Evolutionary conservation across 2,113 vertebrate genomes (phyloP).

Genomic region (Crotophaga sulcirostris): DNA sequence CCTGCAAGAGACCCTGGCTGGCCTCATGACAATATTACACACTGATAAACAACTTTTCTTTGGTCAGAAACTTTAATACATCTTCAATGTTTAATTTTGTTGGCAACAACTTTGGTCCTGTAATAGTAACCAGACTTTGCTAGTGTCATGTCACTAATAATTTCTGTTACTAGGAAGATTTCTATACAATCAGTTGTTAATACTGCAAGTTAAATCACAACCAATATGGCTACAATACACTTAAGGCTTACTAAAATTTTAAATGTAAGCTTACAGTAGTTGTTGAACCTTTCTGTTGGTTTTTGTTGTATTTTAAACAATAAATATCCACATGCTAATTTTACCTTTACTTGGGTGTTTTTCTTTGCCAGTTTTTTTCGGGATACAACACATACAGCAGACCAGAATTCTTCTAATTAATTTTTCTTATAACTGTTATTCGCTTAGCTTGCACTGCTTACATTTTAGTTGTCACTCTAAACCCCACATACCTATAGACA

Average conservation of each 20-base stretch:
- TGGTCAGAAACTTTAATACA: not conserved
- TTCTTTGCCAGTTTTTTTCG: not conserved
- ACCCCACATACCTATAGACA: not conserved
- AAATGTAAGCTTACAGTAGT: not conserved
- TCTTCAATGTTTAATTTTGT: not conserved
- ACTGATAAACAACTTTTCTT: not conserved
- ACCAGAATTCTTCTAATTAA: not conserved
- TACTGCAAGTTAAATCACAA: not conserved
- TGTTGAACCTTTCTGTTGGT: not conserved
- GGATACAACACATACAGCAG: not conserved
- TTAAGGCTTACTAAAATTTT: not conserved
- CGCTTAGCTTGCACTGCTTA: not conserved
- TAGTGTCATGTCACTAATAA: not conserved
- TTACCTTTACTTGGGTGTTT: not conserved
- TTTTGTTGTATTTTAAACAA: not conserved
- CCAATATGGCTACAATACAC: not conserved
- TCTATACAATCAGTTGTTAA: not conserved
- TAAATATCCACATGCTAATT: not conserved
- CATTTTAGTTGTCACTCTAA: not conserved
- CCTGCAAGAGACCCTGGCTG: not conserved
- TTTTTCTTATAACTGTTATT: not conserved
- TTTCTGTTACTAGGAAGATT: not conserved
- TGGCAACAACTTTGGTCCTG: not conserved
- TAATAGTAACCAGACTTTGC: not conserved
- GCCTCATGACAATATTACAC: not conserved